Base-by-base conservation (phyloP, 2,888 invertebrate species). In the Ichneumoninae sp. region DNA sequence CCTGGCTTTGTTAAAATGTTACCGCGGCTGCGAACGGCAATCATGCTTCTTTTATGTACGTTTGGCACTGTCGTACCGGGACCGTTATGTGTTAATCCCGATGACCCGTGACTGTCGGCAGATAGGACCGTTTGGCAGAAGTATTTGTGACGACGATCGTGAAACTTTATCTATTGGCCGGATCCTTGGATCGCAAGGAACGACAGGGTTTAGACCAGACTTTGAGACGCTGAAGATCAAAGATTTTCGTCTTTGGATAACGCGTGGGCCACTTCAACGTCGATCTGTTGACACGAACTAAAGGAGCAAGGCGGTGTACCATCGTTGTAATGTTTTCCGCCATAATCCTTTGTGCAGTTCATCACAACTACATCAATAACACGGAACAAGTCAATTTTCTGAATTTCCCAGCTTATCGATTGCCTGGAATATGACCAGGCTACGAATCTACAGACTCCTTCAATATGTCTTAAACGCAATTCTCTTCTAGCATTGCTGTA, bases 1-100 rank as follows among this genome's bases (percentile, higher is more conserved):
- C 66, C 33, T 54, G 33, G 54, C 65, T 16, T 69, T 30, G 47
- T 77, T 68, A 62, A 40, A 77, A 68, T 22, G 36, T 77, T 68
- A 4, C 40, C 30, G 19, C 65, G 26, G 33, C 54, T 47, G 66
- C 10, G 22, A 77, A 44, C 19, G 10, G 57, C 36, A 16, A 72
- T 47, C 26, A 19, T 44, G 26, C 54, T 77, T 60, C 72, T 68
- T 68, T 72, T 30, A 33, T 70, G 52, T 33, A 33, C 13, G 5
- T n/a, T 22, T 47, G 44, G 13, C 36, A 30, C 10, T n/a, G 26
- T 26, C 36, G 22, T 16, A 19, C 47, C 22, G 4, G 13, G 10
- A 16, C 40, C 40, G 33, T 72, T 10, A 19, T 13, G 22, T 40
- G 50, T 60, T 30, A 22, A 36, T 76, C 30, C 8, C 3, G 36